These are phyloP conservation scores for Cerastoderma edule DNA, from an alignment of 2,888 invertebrate species.

Conservation along the genomic window DNA sequence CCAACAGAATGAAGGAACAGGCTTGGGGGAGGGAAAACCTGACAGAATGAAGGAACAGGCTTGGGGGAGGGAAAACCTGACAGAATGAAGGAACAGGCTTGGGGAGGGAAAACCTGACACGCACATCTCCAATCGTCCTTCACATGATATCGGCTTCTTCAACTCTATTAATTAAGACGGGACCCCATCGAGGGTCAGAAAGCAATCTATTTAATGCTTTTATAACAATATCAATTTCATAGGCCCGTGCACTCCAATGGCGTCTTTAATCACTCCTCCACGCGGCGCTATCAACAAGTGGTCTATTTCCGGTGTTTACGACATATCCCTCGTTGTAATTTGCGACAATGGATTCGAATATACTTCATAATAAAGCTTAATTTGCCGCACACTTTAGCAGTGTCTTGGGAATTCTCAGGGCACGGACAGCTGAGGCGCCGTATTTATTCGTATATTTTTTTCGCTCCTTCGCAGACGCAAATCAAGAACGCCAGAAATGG, in stretches of 20 bases:
- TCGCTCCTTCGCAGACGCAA: neutral
- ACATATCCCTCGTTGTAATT: slow-evolving; percentile 44
- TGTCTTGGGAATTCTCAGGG: slow-evolving; percentile 30
- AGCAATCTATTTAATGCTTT: slow-evolving; percentile 27
- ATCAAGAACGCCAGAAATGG: neutral
- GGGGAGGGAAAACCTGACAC: slow-evolving; percentile 1
- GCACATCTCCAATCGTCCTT: slow-evolving; percentile 16
- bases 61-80: too few relatives aligned
- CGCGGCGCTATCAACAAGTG: slow-evolving; percentile 43
- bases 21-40: too few relatives aligned
- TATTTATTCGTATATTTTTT: too few relatives aligned
- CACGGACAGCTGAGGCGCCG: slow-evolving; percentile 38
- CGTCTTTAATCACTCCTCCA: slow-evolving; percentile 27
- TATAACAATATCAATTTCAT: slow-evolving; percentile 28
- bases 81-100: too few relatives aligned
- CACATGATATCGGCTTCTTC: neutral
- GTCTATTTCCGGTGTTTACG: slow-evolving; percentile 46
- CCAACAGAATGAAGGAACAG: too few relatives aligned
- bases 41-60: too few relatives aligned
- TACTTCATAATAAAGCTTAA: slow-evolving; percentile 49
- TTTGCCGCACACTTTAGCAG: slow-evolving; percentile 38
- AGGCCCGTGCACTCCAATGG: slow-evolving; percentile 17
- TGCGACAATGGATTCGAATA: slow-evolving; percentile 51
- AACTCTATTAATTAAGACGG: slow-evolving; percentile 23
- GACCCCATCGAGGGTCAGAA: slow-evolving; percentile 6